Evolutionary conservation across 64 coral and sea anemone species (phyloP).

Genomic region (Montipora foliosa): DNA sequence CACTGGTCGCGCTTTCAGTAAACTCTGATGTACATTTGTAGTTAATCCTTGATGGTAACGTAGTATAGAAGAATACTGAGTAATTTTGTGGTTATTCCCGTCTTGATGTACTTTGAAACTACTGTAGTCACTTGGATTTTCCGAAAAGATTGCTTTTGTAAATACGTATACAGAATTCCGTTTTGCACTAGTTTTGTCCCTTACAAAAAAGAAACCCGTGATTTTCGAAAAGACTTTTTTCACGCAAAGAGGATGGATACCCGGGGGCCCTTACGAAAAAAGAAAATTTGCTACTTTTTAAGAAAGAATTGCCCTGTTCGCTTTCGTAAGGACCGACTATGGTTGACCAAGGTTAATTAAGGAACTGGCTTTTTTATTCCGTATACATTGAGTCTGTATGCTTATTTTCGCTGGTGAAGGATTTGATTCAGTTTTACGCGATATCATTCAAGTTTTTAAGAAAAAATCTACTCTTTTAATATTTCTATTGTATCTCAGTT

Average conservation of each 20-base stretch:
- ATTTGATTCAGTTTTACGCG: not conserved
- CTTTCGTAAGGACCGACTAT: not conserved
- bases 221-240: not conserved
- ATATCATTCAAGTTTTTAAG: not conserved
- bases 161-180: not conserved
- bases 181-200: not conserved
- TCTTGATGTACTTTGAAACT: not conserved
- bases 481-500: constrained; percentile 20
- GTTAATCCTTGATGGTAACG: not conserved
- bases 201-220: not conserved
- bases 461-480: not conserved
- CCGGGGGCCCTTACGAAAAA: not conserved
- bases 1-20: not conserved
- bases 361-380: not conserved
- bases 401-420: not conserved
- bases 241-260: not conserved
- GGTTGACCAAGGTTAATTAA: not conserved
- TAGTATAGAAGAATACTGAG: not conserved
- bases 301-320: not conserved
- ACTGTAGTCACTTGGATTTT: not conserved
- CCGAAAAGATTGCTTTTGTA: not conserved
- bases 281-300: constrained; percentile 15
- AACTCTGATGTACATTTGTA: constrained; percentile 12
- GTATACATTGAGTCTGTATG: not conserved
- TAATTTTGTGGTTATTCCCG: constrained; percentile 8